Evolutionary conservation across 2,797 vertebrate species (phyloP), one percentile per base, ranked within the genome.

Genomic region (Phataginus tricuspis): DNA sequence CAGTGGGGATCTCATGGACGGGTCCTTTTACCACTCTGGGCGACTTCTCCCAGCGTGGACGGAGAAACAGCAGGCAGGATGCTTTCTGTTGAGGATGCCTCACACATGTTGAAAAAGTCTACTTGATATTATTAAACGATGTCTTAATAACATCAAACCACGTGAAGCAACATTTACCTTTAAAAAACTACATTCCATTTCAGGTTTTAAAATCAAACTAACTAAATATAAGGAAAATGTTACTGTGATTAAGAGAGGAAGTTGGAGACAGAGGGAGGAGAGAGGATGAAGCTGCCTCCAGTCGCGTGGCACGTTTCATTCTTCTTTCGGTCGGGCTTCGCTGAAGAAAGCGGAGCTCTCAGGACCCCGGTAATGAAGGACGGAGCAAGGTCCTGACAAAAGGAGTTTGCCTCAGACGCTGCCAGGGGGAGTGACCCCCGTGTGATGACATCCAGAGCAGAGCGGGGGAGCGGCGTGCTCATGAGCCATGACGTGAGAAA

Each of bases 351-450:
- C 0, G 5, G 8, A 13, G 3, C 3, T 29, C 39, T 19, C 1
- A 0, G 42, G 64, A 34, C 29, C 23, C n/a, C 11, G 55, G 42
- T 2, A 12, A 19, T 0, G 14, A 13, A 34, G 34, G 1, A 1
- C 0, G 0, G 19, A 74, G 39, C 34, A 39, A 29, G 55, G 0
- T 45, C 53, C 53, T 7, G 14, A 39, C 25, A 31, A 31, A 4
- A 45, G 4, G 34, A 10, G 4, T 61, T 31, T 6, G 27, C 49
- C 29, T 53, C 37, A 5, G 23, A 15, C 3, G 8, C 51, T 19
- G 18, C 75, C 6, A 0, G 7, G 51, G 51, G 85, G 11, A 31
- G 15, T 2, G 0, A 5, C 2, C 39, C 7, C 0, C 0, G 2
- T 0, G 13, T 19, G 5, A 5, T 4, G 3, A 29, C 19, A 78